phyloP scores from a whole-genome alignment of 2,113 vertebrate species.

The Dasyprocta punctata region DNA sequence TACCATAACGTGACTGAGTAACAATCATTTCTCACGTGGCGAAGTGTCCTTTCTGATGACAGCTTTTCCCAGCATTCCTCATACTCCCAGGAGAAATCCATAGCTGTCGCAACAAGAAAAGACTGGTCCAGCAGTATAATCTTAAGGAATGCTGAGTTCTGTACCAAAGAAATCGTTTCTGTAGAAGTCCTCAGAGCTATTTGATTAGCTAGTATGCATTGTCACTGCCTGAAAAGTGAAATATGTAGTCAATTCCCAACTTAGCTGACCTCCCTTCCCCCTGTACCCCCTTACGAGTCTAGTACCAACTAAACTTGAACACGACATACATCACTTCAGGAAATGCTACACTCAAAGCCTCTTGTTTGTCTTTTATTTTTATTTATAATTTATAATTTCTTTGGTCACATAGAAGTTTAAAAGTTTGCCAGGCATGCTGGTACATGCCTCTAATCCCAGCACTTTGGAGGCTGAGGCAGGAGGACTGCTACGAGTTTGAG shows the following conservation, averaged over 20 bases:
- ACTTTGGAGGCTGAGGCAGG: neutral
- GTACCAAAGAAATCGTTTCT: neutral
- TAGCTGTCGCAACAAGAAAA: neutral
- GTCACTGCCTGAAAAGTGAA: neutral
- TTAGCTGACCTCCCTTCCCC: no score
- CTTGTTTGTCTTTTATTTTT: constrained; percentile 27
- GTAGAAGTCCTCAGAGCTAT: neutral
- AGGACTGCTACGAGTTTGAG: neutral
- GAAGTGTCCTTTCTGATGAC: neutral
- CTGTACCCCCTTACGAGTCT: neutral
- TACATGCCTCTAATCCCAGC: neutral
- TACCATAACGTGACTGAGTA: neutral
- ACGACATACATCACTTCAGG: neutral
- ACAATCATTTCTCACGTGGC: neutral
- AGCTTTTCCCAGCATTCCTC: neutral
- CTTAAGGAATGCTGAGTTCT: neutral
- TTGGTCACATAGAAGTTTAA: constrained; percentile 18
- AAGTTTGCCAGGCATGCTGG: neutral
- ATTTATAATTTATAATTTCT: neutral
- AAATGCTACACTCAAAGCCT: neutral
- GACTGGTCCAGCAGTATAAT: neutral
- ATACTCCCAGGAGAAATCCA: neutral
- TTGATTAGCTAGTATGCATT: neutral
- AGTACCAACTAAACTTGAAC: neutral
- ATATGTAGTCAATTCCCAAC: neutral